phyloP scores from a whole-genome alignment of 2,113 vertebrate species.

The Motacilla alba region DNA sequence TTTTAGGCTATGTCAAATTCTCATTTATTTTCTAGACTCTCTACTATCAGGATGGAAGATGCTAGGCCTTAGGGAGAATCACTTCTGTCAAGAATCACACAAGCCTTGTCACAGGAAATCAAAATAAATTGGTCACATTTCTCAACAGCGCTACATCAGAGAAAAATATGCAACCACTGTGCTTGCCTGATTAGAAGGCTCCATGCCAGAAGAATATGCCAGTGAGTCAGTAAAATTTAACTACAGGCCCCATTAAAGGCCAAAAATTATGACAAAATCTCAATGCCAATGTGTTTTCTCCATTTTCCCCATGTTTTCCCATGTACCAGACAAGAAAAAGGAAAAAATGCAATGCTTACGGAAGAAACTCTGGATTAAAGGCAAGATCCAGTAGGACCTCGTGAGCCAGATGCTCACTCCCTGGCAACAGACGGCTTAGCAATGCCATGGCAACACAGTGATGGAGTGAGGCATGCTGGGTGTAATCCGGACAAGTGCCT shows the following conservation, averaged over 20 bases:
- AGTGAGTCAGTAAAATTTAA: neutral
- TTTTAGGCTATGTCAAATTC: neutral
- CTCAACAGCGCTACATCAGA: neutral
- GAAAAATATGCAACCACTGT: neutral
- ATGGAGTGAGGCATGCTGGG: slow-evolving; percentile 75
- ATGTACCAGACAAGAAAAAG: neutral
- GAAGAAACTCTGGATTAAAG: slow-evolving; percentile 89
- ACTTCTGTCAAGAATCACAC: neutral
- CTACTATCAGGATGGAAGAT: neutral
- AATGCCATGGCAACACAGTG: slow-evolving; percentile 85
- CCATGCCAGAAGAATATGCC: neutral
- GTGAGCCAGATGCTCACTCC: slow-evolving; percentile 86
- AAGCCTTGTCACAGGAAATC: neutral
- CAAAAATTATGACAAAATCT: neutral
- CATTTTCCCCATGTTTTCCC: neutral
- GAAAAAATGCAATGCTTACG: slow-evolving; percentile 77
- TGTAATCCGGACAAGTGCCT: slow-evolving; percentile 63
- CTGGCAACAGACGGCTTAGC: slow-evolving; percentile 86
- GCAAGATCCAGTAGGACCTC: slow-evolving; percentile 81
- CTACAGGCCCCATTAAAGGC: neutral
- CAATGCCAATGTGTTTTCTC: neutral
- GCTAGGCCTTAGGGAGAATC: neutral
- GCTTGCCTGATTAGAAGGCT: neutral
- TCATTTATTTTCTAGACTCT: neutral
- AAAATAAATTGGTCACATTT: neutral